phyloP scores from a whole-genome alignment of 2,888 invertebrate species.

The Xestia c-nigrum region DNA sequence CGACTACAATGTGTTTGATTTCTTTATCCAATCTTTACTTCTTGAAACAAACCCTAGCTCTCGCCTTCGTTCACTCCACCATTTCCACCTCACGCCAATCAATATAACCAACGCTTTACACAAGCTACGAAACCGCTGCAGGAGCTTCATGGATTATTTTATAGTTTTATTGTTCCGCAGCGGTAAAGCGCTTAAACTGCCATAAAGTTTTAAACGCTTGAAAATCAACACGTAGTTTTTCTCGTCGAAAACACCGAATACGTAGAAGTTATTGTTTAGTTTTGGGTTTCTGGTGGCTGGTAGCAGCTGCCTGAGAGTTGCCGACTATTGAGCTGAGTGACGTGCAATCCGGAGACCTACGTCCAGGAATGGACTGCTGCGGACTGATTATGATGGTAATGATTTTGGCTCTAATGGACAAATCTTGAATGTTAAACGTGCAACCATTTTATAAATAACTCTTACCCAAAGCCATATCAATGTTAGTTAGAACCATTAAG shows the following conservation, averaged over 20 bases:
- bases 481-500: neutral
- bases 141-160: constrained; percentile 40
- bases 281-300: neutral
- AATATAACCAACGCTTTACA: neutral
- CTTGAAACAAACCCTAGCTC: neutral
- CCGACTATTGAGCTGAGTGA: too few species aligned
- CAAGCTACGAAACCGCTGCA: constrained; percentile 13
- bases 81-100: neutral
- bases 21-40: neutral
- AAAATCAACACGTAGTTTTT: constrained; percentile 29
- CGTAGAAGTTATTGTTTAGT: neutral
- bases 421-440: neutral
- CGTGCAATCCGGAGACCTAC: too few species aligned
- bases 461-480: neutral
- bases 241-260: neutral
- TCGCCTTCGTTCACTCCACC: neutral
- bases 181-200: constrained; percentile 41
- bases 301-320: too few species aligned
- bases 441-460: neutral
- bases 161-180: constrained; percentile 45
- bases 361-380: too few species aligned
- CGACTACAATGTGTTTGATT: neutral
- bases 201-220: constrained; percentile 41
- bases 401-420: neutral
- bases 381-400: too few species aligned